These are phyloP conservation scores for Leucoptera coffeella DNA, from an alignment of 2,888 invertebrate species.

Conservation along the genomic window DNA sequence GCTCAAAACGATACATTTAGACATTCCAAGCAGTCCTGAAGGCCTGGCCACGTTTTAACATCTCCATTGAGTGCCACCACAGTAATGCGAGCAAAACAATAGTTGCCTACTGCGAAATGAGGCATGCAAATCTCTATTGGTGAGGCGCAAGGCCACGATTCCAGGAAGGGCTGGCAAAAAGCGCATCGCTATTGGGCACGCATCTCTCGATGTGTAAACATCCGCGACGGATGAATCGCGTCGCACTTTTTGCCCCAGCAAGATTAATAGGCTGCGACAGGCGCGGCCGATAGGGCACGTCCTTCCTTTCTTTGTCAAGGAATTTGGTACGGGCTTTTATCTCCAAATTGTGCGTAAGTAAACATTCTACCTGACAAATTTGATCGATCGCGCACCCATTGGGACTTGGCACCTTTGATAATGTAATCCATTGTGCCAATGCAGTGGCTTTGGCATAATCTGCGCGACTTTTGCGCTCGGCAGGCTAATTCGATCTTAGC, in stretches of 20 bases:
- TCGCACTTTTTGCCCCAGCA: constrained; percentile 23
- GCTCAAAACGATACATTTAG: too few relatives aligned
- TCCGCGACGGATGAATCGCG: constrained; percentile 25
- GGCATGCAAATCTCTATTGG: too few relatives aligned
- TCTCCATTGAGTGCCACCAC: too few relatives aligned
- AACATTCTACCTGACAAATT: constrained; percentile 45
- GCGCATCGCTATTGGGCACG: constrained; percentile 13
- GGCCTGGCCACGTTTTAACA: constrained; percentile 15
- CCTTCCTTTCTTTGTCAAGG: constrained; percentile 23
- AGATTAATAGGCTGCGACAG: constrained; percentile 48
- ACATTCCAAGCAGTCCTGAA: too few relatives aligned
- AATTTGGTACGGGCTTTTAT: constrained; percentile 36
- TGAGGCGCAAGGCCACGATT: constrained; percentile 12
- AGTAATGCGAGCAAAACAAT: constrained; percentile 10
- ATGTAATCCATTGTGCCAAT: too few relatives aligned
- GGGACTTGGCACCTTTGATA: too few relatives aligned
- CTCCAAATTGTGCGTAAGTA: constrained; percentile 37
- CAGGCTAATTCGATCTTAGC: too few relatives aligned
- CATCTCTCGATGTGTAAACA: constrained; percentile 43
- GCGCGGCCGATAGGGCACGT: constrained; percentile 25
- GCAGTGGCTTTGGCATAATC: too few relatives aligned
- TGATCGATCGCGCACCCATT: constrained; percentile 39
- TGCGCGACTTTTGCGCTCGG: too few relatives aligned
- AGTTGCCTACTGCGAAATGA: too few relatives aligned
- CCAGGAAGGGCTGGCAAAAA: constrained; percentile 18